A percentile compares a stretch with the other conserved stretches of the same genome.
Evolutionary conservation across 2,888 invertebrate genomes (phyloP).

Genomic region (Drosophila paranaensis): DNA sequence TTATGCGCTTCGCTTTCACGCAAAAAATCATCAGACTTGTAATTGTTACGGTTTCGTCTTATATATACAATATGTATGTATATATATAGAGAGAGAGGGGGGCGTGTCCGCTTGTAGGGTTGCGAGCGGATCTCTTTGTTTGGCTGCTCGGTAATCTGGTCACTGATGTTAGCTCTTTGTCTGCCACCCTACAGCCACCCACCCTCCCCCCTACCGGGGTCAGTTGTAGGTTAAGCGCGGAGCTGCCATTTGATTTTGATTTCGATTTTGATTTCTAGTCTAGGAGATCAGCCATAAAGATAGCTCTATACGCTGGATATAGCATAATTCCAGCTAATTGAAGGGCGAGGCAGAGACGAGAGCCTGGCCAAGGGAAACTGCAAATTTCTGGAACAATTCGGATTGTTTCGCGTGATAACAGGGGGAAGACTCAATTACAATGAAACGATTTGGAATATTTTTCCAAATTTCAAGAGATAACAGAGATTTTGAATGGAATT

Average conservation of each 20-base stretch:
- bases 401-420: constrained; percentile 5
- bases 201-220: constrained; percentile 35
- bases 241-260: constrained; percentile 52
- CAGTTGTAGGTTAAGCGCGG: constrained; percentile 69
- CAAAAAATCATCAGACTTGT: constrained; percentile 60
- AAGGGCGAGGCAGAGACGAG: background rate
- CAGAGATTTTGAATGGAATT: background rate
- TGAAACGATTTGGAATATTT: background rate
- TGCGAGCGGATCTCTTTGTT: constrained; percentile 48
- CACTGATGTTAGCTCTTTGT: constrained; percentile 58
- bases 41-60: constrained; percentile 68
- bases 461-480: background rate
- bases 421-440: background rate
- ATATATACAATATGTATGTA: background rate
- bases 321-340: background rate
- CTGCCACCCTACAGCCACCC: constrained; percentile 13
- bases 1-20: constrained; percentile 40
- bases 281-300: constrained; percentile 23
- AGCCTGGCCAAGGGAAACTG: background rate
- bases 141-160: constrained; percentile 50
- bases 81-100: background rate
- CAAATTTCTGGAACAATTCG: background rate
- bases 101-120: constrained; percentile 24
- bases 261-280: constrained; percentile 36
- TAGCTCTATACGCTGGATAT: background rate